A percentile compares a stretch with the other conserved stretches of the same genome.
Evolutionary conservation across 2,888 invertebrate species (phyloP).

Genomic region (Cantharis nigra): DNA sequence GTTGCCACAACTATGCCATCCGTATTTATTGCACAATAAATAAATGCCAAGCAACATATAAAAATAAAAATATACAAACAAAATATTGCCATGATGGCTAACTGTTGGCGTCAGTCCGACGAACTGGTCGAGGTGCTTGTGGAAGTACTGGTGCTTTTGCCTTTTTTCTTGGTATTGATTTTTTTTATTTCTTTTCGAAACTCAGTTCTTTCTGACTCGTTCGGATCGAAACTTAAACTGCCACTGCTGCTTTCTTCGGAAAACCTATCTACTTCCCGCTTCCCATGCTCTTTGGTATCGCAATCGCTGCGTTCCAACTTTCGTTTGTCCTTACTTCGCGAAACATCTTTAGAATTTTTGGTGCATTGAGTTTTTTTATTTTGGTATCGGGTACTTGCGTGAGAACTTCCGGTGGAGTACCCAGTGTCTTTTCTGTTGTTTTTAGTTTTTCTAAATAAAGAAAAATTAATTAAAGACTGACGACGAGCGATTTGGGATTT

Average conservation of each 20-base stretch:
- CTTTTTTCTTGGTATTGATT: conserved; percentile 13
- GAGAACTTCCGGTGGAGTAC: conserved; percentile 70
- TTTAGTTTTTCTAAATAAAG: conserved; percentile 49
- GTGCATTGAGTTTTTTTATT: conserved; percentile 36
- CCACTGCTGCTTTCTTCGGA: conserved; percentile 35
- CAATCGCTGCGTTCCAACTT: conserved; percentile 47
- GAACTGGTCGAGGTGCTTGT: conserved; percentile 40
- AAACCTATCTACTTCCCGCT: conserved; percentile 39
- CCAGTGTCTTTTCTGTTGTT: conserved; percentile 66
- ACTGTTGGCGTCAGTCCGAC: conserved; percentile 62
- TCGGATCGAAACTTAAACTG: neutral
- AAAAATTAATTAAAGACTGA: neutral
- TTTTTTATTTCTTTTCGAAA: conserved; percentile 11
- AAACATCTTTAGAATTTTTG: neutral
- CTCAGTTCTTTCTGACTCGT: neutral
- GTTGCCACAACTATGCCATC: conserved; percentile 60
- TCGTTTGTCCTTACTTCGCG: conserved; percentile 45
- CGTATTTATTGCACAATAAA: conserved; percentile 61
- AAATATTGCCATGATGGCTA: conserved; percentile 62
- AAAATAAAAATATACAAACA: conserved; percentile 62
- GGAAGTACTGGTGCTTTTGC: conserved; percentile 11
- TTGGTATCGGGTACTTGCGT: conserved; percentile 53
- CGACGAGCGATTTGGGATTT: neutral
- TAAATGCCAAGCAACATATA: conserved; percentile 60
- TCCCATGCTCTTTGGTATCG: conserved; percentile 38